phyloP scores from a whole-genome alignment of 2,113 vertebrate species.

The Perca fluviatilis region DNA sequence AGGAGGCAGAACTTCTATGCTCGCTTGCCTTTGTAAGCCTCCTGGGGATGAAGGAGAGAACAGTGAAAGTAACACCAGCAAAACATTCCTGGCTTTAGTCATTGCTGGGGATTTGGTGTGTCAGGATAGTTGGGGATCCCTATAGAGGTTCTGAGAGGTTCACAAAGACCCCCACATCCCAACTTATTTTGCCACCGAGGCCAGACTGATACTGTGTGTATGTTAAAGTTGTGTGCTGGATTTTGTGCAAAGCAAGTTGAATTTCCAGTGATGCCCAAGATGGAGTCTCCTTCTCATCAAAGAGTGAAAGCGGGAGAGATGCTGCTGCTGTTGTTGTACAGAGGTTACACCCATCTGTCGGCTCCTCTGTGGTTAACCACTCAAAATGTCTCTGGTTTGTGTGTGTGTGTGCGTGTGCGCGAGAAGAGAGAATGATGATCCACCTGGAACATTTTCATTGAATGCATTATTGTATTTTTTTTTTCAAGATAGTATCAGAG shows the following conservation, averaged over 20 bases:
- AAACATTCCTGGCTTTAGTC: conserved; percentile 37
- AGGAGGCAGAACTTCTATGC: neutral
- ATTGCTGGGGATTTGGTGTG: conserved; percentile 32
- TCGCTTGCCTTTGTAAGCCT: neutral
- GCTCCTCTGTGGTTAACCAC: conserved; percentile 79
- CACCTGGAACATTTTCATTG: conserved; percentile 58
- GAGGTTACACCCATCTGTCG: conserved; percentile 62
- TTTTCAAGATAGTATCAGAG: conserved; percentile 75
- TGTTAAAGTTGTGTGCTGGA: conserved; percentile 18
- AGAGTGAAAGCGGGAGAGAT: conserved; percentile 48
- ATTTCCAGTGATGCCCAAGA: conserved; percentile 26
- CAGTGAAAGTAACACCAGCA: conserved; percentile 27
- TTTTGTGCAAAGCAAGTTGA: conserved; percentile 11
- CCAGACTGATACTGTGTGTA: conserved; percentile 33
- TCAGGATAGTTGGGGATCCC: conserved; percentile 30
- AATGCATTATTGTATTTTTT: conserved; percentile 71
- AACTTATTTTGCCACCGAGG: conserved; percentile 14
- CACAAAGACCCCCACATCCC: neutral
- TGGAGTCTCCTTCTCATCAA: conserved; percentile 36
- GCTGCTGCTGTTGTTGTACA: conserved; percentile 68
- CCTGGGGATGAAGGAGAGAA: conserved; percentile 8
- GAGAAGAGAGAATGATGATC: conserved; percentile 18
- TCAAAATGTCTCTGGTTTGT: conserved; percentile 58
- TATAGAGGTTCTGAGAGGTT: conserved; percentile 16
- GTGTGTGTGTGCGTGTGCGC: conserved; percentile 6